A percentile compares a stretch with the other conserved stretches of the same genome.
These are phyloP conservation scores for Porphyrio hochstetteri DNA, from an alignment of 2,113 vertebrate species.

Conservation along the genomic window DNA sequence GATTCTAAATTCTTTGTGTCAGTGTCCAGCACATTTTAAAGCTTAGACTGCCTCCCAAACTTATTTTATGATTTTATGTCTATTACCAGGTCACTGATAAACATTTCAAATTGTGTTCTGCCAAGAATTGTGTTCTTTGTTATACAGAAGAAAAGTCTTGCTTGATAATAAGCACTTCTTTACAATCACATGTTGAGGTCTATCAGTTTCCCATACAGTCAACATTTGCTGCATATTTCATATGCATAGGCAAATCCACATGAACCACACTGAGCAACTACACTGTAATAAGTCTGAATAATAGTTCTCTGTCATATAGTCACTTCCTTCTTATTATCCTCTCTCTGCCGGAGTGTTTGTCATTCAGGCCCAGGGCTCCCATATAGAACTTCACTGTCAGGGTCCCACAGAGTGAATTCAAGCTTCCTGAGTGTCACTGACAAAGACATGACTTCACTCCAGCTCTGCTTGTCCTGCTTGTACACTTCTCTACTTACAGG, in stretches of 20 bases:
- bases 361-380: not conserved
- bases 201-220: not conserved
- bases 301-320: not conserved
- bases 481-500: not conserved
- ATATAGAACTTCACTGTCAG: not conserved
- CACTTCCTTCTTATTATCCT: not conserved
- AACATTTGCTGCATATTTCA: not conserved
- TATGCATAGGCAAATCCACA: not conserved
- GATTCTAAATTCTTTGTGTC: not conserved
- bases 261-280: not conserved
- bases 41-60: not conserved
- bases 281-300: constrained; percentile 10
- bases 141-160: not conserved
- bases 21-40: not conserved
- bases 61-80: not conserved
- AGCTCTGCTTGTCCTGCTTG: not conserved
- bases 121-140: not conserved
- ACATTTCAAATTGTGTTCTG: not conserved
- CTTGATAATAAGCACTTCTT: not conserved
- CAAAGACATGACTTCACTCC: not conserved
- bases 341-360: not conserved
- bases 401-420: not conserved
- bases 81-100: not conserved
- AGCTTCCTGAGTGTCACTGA: not conserved
- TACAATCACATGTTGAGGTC: not conserved